These are phyloP conservation scores for Myotis planiceps DNA, from an alignment of 2,797 vertebrate genomes.

Conservation along the genomic window DNA sequence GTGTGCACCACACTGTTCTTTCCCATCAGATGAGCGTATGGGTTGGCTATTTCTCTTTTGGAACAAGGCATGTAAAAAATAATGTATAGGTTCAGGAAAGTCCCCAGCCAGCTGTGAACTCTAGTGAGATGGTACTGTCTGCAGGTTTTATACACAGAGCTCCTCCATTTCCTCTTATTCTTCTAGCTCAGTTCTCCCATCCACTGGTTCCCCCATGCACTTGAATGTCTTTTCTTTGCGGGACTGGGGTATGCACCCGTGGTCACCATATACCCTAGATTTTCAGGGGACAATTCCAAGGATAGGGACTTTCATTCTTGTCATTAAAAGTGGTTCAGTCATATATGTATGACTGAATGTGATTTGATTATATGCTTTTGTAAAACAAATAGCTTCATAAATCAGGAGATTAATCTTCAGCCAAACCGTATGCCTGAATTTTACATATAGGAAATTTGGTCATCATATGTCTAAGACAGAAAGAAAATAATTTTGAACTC, in stretches of 20 bases:
- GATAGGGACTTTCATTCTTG: neutral
- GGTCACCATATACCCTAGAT: neutral
- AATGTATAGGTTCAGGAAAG: neutral
- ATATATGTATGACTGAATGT: neutral
- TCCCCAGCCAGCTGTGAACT: neutral
- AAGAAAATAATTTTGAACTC: neutral
- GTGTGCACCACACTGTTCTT: neutral
- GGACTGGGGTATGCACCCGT: neutral
- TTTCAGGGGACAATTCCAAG: neutral
- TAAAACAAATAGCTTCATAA: neutral
- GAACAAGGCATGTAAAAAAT: neutral
- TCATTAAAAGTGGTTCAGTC: neutral
- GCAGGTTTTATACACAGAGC: neutral
- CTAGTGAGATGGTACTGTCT: neutral
- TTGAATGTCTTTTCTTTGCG: neutral
- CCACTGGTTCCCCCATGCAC: neutral
- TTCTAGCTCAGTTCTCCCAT: neutral
- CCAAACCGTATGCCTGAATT: neutral
- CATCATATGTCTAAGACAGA: neutral
- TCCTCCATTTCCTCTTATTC: neutral
- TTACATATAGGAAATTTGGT: neutral
- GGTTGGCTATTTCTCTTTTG: constrained; percentile 23
- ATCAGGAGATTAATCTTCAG: neutral
- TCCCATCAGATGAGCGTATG: neutral
- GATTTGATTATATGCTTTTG: neutral